Percentiles rank a stretch among this genome's conserved stretches.
phyloP scores from a whole-genome alignment of 1,140 invertebrate species.

The Chrysopa pallens region DNA sequence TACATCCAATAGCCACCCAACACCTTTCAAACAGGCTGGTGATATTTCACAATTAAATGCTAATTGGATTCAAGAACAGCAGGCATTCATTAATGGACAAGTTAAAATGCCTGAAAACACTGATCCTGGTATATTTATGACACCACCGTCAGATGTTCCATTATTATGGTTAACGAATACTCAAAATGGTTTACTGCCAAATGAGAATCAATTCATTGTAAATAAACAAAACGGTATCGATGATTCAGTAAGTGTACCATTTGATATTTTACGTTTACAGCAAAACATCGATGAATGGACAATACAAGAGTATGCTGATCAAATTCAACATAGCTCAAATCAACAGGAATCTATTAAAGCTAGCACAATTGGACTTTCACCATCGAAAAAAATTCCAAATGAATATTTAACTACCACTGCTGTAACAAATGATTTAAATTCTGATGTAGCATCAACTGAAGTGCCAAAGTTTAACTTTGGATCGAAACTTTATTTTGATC shows the following conservation, averaged over 20 bases:
- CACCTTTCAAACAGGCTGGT: slow-evolving; percentile 26
- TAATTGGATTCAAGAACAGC: slow-evolving; percentile 14
- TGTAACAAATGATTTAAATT: slow-evolving; percentile 10
- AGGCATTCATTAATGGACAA: neutral
- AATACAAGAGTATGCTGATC: slow-evolving; percentile 48
- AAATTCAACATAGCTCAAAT: slow-evolving; percentile 12
- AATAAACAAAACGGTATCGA: slow-evolving; percentile 4
- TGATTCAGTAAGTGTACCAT: slow-evolving; percentile 26
- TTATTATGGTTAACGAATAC: neutral
- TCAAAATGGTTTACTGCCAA: slow-evolving; percentile 1
- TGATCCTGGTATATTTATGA: neutral
- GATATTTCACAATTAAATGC: slow-evolving; percentile 14
- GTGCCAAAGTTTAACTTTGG: slow-evolving; percentile 9
- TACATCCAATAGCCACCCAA: slow-evolving; percentile 38
- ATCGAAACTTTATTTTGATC: slow-evolving; percentile 24
- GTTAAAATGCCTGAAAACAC: neutral
- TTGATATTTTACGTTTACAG: slow-evolving; percentile 52
- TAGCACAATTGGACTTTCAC: slow-evolving; percentile 31
- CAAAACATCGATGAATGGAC: slow-evolving; percentile 75
- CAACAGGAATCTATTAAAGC: slow-evolving; percentile 20
- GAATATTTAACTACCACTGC: slow-evolving; percentile 49
- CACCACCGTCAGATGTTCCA: neutral
- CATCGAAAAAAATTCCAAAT: slow-evolving; percentile 54
- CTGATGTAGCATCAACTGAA: slow-evolving; percentile 1
- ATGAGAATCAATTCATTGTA: slow-evolving; percentile 9